Conservation (phyloP, 1,140 invertebrate genomes). For the Laodelphax striatellus region DNA sequence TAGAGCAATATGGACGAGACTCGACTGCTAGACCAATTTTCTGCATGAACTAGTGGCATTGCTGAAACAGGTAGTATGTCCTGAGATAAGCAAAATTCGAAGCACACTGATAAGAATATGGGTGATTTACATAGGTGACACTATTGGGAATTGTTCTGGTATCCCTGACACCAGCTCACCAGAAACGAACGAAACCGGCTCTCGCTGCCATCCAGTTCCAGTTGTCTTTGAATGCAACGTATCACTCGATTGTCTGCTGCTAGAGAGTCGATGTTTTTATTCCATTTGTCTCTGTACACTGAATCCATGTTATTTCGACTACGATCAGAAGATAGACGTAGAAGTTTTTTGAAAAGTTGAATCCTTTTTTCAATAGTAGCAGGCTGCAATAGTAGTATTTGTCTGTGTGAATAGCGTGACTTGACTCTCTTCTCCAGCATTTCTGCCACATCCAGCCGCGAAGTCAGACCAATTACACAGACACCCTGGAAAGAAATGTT, state of each 20-base stretch:
- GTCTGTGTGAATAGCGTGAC: conserved; percentile 85
- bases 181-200: conserved; percentile 50
- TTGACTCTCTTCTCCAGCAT: conserved; percentile 89
- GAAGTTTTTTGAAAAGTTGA: conserved; percentile 32
- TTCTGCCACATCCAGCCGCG: conserved; percentile 76
- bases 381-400: conserved; percentile 67
- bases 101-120: no score
- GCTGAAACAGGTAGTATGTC: no score
- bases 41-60: no score
- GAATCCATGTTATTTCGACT: neutral
- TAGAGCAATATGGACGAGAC: no score
- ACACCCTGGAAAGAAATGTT: conserved; percentile 34
- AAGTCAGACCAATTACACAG: conserved; percentile 60
- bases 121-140: no score
- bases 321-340: neutral
- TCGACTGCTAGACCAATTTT: no score
- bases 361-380: conserved; percentile 37
- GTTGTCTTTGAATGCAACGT: conserved; percentile 50
- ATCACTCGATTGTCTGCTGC: conserved; percentile 40
- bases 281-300: conserved; percentile 41
- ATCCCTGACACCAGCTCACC: conserved; percentile 30
- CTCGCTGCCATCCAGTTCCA: conserved; percentile 53
- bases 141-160: no score
- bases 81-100: no score
- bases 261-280: conserved; percentile 44